Evolutionary conservation across 2,888 invertebrate species (phyloP).

Genomic region (Caenorhabditis auriculariae): DNA sequence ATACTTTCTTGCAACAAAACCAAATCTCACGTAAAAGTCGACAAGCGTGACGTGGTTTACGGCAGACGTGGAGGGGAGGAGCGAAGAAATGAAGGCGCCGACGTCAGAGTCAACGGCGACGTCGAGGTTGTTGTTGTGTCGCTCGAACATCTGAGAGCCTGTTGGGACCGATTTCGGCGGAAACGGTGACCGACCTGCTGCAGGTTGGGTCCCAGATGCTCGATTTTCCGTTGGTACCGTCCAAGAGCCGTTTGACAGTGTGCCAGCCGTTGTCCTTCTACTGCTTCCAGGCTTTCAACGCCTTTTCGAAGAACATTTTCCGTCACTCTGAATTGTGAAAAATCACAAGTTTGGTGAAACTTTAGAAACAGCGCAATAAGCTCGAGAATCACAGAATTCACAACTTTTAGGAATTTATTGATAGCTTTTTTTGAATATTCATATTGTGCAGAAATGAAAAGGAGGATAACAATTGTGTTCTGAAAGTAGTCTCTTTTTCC

Average conservation of each 20-base stretch:
- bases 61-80: slow-evolving; percentile 44
- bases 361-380: too few species aligned
- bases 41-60: slow-evolving; percentile 30
- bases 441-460: too few species aligned
- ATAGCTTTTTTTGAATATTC: too few species aligned
- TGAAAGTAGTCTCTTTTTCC: too few species aligned
- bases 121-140: slow-evolving; percentile 42
- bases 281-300: slow-evolving; percentile 46
- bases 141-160: slow-evolving; percentile 49
- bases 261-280: slow-evolving; percentile 49
- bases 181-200: slow-evolving; percentile 38
- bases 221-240: slow-evolving; percentile 48
- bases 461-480: too few species aligned
- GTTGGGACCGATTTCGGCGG: too few species aligned
- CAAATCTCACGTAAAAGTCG: slow-evolving; percentile 32
- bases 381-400: too few species aligned
- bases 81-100: slow-evolving; percentile 35
- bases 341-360: too few species aligned
- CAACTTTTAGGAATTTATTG: too few species aligned
- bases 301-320: slow-evolving; percentile 45
- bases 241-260: slow-evolving; percentile 51
- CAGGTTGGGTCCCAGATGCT: slow-evolving; percentile 45
- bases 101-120: slow-evolving; percentile 38
- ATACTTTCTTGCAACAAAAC: not conserved
- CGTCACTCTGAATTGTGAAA: slow-evolving; percentile 36